Evolutionary conservation across 2,113 vertebrate genomes (phyloP), one percentile per base, ranked within the genome.

Genomic region (Tricholaema leucomelas): DNA sequence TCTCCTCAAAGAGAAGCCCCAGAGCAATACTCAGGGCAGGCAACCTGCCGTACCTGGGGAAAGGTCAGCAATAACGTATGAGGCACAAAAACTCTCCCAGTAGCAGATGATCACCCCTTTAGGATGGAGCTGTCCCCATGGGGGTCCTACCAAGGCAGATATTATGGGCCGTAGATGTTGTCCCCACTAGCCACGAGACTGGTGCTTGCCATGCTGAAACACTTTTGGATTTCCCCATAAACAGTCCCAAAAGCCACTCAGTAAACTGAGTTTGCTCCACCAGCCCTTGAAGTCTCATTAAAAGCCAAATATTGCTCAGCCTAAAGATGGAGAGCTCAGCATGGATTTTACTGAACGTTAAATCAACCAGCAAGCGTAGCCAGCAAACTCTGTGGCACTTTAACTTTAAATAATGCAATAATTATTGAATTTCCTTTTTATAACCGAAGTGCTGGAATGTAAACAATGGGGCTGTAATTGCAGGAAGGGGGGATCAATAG

Each of bases 321-420:
- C 96, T 97, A 97, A 97, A 97, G 97, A 98, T 97, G 96, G 97
- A 98, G 97, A 97, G 96, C 96, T 97, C 97, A 93, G 97, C 97
- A 97, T 97, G 96, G 98, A 97, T 98, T 97, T 97, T 98, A 97
- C 96, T 95, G 97, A 97, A 97, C 94, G 93, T 97, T 97, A 98
- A 98, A 98, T 98, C 98, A 98, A 97, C 97, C 98, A 97, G 97
- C 97, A 97, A 97, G 97, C 96, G 93, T 96, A 97, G 98, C 98
- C 97, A 97, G 98, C 97, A 98, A 98, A 98, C 98, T 99, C 98
- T 98, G 98, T 98, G 98, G 98, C 98, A 98, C 98, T 99, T 99
- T 99, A 99, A 99, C 98, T 99, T 99, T 99, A 99, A 99, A 98
- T 99, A 99, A 99, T 99, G 98, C 99, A 99, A 99, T 99, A 99